Evolutionary conservation across 2,888 invertebrate genomes (phyloP).

Genomic region (Ophioninae sp.): DNA sequence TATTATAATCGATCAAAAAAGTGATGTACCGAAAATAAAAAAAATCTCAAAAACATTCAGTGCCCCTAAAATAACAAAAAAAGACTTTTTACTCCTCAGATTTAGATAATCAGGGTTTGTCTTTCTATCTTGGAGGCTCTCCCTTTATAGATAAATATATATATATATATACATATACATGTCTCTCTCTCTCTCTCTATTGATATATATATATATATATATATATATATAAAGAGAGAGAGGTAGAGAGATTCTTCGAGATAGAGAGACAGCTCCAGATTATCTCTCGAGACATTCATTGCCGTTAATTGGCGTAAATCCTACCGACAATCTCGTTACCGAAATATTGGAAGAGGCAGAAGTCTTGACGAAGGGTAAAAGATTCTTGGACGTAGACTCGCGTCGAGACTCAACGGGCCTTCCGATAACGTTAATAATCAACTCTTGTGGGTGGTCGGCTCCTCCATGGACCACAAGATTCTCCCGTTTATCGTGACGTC

Average conservation of each 20-base stretch:
- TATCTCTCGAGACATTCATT: constrained; percentile 13
- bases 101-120: too few species aligned
- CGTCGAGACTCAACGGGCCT: constrained; percentile 30
- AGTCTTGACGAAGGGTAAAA: neutral
- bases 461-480: constrained; percentile 24
- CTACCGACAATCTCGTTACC: constrained; percentile 47
- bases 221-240: neutral
- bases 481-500: neutral
- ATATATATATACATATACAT: too few species aligned
- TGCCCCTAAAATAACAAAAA: too few species aligned
- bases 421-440: constrained; percentile 72
- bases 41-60: too few species aligned
- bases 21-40: too few species aligned
- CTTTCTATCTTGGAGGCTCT: too few species aligned
- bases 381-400: constrained; percentile 30
- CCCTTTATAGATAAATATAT: too few species aligned
- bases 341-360: constrained; percentile 35
- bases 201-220: neutral
- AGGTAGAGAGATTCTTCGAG: neutral
- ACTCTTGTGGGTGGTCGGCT: constrained; percentile 58
- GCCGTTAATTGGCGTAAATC: constrained; percentile 56
- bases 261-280: too few species aligned
- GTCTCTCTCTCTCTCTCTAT: too few species aligned
- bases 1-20: too few species aligned
- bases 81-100: too few species aligned